Base-by-base conservation (phyloP, 1,140 invertebrate species). In the Drosophila navojoa region DNA sequence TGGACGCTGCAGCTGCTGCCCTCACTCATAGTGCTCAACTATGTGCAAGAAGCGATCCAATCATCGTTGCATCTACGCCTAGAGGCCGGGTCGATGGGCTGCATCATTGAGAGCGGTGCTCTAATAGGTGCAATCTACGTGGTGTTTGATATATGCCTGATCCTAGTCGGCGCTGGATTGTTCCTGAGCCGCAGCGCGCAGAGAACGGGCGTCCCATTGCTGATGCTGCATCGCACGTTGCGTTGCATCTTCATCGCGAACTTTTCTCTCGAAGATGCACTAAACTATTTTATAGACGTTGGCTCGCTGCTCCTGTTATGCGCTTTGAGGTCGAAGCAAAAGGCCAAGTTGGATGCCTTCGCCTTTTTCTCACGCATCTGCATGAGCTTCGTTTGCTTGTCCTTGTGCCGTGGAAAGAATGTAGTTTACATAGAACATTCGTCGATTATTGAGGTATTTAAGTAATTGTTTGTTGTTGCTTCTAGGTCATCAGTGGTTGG, bases 281-380 rank as follows among this genome's bases (percentile, higher is more conserved):
- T 79, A 9, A n/a, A 50, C 13, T 71, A 81, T 52, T 45, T 27
- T 59, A 15, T 76, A 7, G 71, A 79, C 50, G 11, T 69, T 38
- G 71, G 75, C 19, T 22, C 19, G 19, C 19, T 22, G 19, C 19
- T 22, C 19, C 3, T 76, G 47, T 40, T 84, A 22, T 22, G 72
- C 27, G 71, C 72, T 0, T 32, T 42, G 45, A 27, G 38, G 11
- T 27, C 22, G 19, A 57, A n/a, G 0, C 25, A 25, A 0, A 35
- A 42, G 3, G 19, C 5, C 2, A 16, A 70, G n/a, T 40, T 71
- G 52, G 52, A 71, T 10, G 4, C 32, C 2, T 16, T 70, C 25
- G 50, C 76, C 6, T n/a, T 70, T 15, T 16, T 25, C 3, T 9
- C 42, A 45, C 74, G 80, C 27, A 22, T 73, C 3, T 61, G 63